Evolutionary conservation across 2,797 vertebrate genomes (phyloP).

Genomic region (Gouania willdenowi): DNA sequence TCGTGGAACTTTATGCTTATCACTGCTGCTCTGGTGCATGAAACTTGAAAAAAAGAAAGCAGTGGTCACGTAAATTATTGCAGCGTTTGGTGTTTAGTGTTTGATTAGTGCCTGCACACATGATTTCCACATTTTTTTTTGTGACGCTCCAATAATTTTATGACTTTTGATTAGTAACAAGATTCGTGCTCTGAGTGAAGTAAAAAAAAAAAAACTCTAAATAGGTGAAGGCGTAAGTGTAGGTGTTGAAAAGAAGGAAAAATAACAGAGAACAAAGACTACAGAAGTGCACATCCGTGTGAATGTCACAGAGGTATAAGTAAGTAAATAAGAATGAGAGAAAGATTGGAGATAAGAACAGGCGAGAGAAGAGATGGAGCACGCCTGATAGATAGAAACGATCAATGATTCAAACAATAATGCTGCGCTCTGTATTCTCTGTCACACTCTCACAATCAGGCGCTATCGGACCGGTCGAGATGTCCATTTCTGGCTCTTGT

Average conservation of each 20-base stretch:
- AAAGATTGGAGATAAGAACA: slow-evolving; percentile 20
- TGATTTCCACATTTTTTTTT: too few species aligned
- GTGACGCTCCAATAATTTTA: too few species aligned
- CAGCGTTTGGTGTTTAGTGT: too few species aligned
- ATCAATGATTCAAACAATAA: slow-evolving; percentile 85
- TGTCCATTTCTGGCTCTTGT: slow-evolving; percentile 42
- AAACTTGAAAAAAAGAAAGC: too few species aligned
- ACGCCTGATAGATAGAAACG: slow-evolving; percentile 38
- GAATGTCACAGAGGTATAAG: slow-evolving; percentile 20
- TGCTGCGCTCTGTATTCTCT: slow-evolving; percentile 79
- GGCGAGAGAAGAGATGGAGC: slow-evolving; percentile 8
- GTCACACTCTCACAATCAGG: slow-evolving; percentile 72
- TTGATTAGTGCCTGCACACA: too few species aligned
- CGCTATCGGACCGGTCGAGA: slow-evolving; percentile 31
- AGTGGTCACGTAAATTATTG: too few species aligned
- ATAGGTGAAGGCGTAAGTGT: background rate
- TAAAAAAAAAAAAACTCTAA: too few species aligned
- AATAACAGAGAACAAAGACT: slow-evolving; percentile 14
- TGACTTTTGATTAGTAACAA: too few species aligned
- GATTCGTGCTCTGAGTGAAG: too few species aligned
- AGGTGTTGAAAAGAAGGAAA: background rate
- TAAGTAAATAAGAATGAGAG: slow-evolving; percentile 12
- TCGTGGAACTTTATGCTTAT: too few species aligned
- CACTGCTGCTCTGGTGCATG: too few species aligned
- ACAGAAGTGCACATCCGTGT: slow-evolving; percentile 7